Evolutionary conservation across 2,888 invertebrate genomes (phyloP).

Genomic region (Unio pictorum): DNA sequence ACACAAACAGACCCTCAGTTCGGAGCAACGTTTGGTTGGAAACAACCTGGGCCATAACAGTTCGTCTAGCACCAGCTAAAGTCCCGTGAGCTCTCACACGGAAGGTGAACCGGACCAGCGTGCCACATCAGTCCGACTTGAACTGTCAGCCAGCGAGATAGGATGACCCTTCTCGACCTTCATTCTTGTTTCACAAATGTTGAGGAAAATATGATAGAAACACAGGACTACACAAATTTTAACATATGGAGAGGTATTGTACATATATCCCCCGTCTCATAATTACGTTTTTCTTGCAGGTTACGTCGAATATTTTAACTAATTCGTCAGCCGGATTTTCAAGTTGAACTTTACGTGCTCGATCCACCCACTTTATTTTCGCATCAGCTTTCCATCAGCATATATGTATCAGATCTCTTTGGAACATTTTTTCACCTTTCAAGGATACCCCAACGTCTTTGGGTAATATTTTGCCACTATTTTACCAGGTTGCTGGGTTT

Average conservation of each 20-base stretch:
- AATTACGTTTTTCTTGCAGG: constrained; percentile 4
- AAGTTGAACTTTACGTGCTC: not conserved
- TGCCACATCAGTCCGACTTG: constrained; percentile 29
- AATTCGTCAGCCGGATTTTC: not conserved
- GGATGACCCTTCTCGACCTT: constrained; percentile 63
- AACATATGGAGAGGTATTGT: constrained; percentile 58
- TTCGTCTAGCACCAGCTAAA: constrained; percentile 3
- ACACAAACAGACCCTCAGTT: constrained; percentile 43
- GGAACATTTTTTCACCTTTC: too few species aligned
- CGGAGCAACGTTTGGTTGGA: constrained; percentile 40
- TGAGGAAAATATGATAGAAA: constrained; percentile 52
- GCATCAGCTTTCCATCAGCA: too few species aligned
- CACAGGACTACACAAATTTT: constrained; percentile 53
- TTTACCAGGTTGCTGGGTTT: too few species aligned
- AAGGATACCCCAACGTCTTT: too few species aligned
- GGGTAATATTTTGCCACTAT: too few species aligned
- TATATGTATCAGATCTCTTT: not conserved
- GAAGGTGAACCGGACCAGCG: constrained; percentile 18
- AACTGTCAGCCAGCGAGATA: constrained; percentile 43
- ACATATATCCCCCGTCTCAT: constrained; percentile 8
- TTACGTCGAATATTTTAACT: not conserved
- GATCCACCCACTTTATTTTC: constrained; percentile 13
- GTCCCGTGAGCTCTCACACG: constrained; percentile 9
- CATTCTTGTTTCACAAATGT: constrained; percentile 54
- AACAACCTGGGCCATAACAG: constrained; percentile 31